Evolutionary conservation across 2,888 invertebrate genomes (phyloP).

Genomic region (Andrena dorsata): DNA sequence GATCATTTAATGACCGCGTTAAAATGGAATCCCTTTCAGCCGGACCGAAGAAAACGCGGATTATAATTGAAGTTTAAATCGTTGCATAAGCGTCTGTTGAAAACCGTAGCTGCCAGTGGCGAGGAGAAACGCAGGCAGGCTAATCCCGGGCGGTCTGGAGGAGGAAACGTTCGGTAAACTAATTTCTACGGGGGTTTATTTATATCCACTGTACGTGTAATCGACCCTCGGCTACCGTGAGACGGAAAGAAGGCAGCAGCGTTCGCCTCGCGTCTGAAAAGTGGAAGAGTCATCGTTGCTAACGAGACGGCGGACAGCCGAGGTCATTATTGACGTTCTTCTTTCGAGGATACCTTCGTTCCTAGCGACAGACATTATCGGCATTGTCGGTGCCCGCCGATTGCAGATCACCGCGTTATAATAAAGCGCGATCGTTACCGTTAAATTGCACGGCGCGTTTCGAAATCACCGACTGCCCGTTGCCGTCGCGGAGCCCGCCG

Average conservation of each 20-base stretch:
- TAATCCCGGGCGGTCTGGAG: conserved; percentile 35
- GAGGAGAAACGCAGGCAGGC: conserved; percentile 27
- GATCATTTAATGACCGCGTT: conserved; percentile 45
- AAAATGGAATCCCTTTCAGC: conserved; percentile 6
- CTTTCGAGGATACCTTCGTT: conserved; percentile 61
- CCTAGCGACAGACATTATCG: conserved; percentile 73
- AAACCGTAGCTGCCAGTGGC: conserved; percentile 34
- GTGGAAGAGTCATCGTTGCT: conserved; percentile 80
- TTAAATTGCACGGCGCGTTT: conserved; percentile 48
- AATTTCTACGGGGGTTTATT: conserved; percentile 75
- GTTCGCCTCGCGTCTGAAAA: conserved; percentile 63
- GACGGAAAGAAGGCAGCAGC: conserved; percentile 58
- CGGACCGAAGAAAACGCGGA: not conserved
- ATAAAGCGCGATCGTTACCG: conserved; percentile 61
- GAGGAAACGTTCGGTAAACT: conserved; percentile 62
- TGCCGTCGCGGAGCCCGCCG: not conserved
- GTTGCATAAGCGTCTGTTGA: conserved; percentile 29
- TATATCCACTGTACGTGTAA: conserved; percentile 75
- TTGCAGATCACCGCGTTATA: conserved; percentile 53
- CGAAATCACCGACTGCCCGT: conserved; percentile 15
- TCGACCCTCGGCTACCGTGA: conserved; percentile 82
- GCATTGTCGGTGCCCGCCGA: conserved; percentile 48
- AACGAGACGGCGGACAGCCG: conserved; percentile 77
- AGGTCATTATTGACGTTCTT: conserved; percentile 70
- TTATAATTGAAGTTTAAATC: conserved; percentile 47